Evolutionary conservation across 37 sponge, comb jelly and placozoan genomes (phyloP), one percentile per base, ranked within the genome.

Genomic region (Halichondria panicea): DNA sequence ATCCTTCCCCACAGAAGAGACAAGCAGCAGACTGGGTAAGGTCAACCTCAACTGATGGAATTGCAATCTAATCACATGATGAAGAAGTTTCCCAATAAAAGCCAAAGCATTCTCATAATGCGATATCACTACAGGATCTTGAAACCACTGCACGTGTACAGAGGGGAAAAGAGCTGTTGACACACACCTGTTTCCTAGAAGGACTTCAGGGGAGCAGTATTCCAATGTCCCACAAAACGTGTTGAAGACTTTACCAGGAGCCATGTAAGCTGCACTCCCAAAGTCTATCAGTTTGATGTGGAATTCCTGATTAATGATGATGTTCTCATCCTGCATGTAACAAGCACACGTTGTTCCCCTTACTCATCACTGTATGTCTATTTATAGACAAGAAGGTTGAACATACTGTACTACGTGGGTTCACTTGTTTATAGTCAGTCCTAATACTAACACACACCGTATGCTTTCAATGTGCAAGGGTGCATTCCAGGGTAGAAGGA

Each of bases 171-270:
- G 5, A 28, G n/a, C 40, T 66, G 5, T n/a, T 24, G 15, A 36
- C 12, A 28, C 62, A 85, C 37, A 88, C 92, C 82, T 96, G 80
- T 96, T 96, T 40, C 96, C 96, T 2, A 96, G 91, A 43, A 96
- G 61, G 12, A 96, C 94, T 68, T 96, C 96, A 4, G 96, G 96
- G 25, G 96, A 85, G 59, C 96, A 96, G 82, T 93, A 96, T 56
- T 96, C 96, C 58, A 96, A 67, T 3, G 96, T 96, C 22, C 96
- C 96, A 75, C 96, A 96, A 74, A 96, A 96, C 2, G 96, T 96
- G 52, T 72, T 76, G 75, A 96, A 96, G 27, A 87, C 38, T 34
- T 86, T 89, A 2, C 93, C 91, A 0, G 67, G 69, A 60, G 79
- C 94, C 93, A 96, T 96, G 81, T 72, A 83, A 9, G 91, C 90